Conservation (phyloP, 2,888 invertebrate species). For the Trichopria drosophilae region DNA sequence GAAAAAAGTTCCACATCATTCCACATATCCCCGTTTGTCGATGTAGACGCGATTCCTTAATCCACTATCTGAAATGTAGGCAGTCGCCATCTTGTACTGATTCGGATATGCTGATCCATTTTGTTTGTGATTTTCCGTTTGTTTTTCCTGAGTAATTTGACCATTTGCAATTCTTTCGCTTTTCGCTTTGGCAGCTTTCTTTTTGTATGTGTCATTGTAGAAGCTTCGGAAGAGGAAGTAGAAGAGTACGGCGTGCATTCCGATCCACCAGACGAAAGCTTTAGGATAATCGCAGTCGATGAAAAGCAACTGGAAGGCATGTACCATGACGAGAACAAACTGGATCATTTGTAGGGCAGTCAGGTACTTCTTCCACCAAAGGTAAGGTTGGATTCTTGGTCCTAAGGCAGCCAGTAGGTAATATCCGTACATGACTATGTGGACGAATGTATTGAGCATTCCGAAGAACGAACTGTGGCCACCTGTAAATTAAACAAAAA, state of each 20-base stretch:
- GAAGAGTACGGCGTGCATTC: conserved; percentile 89
- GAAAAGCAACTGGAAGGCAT: conserved; percentile 87
- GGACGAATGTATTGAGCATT: conserved; percentile 90
- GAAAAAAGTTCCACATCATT: too few relatives aligned
- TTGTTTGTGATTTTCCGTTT: conserved; percentile 33
- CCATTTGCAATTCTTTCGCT: conserved; percentile 1
- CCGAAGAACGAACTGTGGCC: conserved; percentile 95
- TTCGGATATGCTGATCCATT: conserved; percentile 55
- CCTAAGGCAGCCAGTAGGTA: conserved; percentile 89
- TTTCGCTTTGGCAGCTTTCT: conserved; percentile 45
- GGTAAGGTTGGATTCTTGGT: conserved; percentile 80
- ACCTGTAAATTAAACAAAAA: conserved; percentile 60
- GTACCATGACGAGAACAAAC: conserved; percentile 84
- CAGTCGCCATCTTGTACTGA: conserved; percentile 59
- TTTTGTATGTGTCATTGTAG: conserved; percentile 78
- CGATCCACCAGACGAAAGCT: conserved; percentile 88
- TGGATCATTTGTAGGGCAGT: conserved; percentile 91
- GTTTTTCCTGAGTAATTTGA: conserved; percentile 26
- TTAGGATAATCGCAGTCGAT: conserved; percentile 88
- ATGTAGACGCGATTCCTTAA: conserved; percentile 62
- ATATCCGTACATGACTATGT: conserved; percentile 93
- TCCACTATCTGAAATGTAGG: conserved; percentile 60
- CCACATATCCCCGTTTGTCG: conserved; percentile 46
- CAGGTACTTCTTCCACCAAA: conserved; percentile 96
- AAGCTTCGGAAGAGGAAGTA: conserved; percentile 90